A percentile compares a stretch with the other conserved stretches of the same genome.
phyloP scores from a whole-genome alignment of 2,888 invertebrate genomes.

The Drosophila quinaria region DNA sequence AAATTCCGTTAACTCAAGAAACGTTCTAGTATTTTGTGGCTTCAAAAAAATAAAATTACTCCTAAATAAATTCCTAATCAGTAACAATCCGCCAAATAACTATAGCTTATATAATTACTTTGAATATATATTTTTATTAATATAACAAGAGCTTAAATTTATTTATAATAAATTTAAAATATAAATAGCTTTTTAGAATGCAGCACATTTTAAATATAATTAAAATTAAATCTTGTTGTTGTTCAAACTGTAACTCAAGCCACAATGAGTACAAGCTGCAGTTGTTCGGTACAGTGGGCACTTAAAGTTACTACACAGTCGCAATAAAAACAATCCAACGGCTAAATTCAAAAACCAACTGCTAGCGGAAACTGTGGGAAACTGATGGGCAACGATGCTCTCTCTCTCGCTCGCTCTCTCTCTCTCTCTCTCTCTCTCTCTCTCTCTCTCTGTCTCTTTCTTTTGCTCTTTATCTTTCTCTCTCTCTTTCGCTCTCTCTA shows the following conservation, averaged over 20 bases:
- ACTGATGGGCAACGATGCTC: conserved; percentile 17
- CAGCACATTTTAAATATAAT: not conserved
- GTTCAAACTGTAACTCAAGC: conserved; percentile 32
- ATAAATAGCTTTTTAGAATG: not conserved
- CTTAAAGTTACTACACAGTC: conserved; percentile 48
- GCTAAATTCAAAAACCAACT: conserved; percentile 40
- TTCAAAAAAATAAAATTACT: not conserved
- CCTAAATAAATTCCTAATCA: too few species aligned
- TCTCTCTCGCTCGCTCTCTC: not conserved
- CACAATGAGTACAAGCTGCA: conserved; percentile 42
- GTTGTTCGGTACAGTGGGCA: conserved; percentile 55
- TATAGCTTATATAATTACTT: not conserved
- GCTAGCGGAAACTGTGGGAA: conserved; percentile 65
- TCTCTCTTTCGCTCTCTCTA: not conserved
- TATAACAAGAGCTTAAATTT: not conserved
- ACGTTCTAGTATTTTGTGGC: not conserved
- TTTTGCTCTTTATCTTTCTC: not conserved
- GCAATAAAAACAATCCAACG: conserved; percentile 74
- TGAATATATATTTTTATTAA: not conserved
- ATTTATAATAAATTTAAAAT: not conserved
- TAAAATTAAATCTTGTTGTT: not conserved
- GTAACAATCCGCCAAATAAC: too few species aligned
- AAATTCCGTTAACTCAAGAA: conserved; percentile 28
- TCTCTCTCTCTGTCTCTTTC: not conserved
- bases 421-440: not conserved